These are phyloP conservation scores for Stictonetta naevosa DNA, from an alignment of 2,113 vertebrate genomes.

Conservation along the genomic window DNA sequence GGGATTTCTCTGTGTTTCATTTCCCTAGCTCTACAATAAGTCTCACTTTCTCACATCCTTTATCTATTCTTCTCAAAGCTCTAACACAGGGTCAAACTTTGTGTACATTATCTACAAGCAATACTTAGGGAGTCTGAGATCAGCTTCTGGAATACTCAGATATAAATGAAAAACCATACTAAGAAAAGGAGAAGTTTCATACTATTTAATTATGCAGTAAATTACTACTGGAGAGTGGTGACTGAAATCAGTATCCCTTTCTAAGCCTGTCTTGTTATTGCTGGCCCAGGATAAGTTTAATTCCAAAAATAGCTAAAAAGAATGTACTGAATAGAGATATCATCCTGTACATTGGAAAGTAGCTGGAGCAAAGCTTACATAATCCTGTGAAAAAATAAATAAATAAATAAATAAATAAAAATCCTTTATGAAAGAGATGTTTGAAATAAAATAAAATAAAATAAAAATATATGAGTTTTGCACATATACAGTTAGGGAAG, in stretches of 20 bases:
- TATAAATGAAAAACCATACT: not conserved
- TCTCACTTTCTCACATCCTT: slow-evolving; percentile 47
- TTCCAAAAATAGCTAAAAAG: not conserved
- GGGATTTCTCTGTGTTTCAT: slow-evolving; percentile 44
- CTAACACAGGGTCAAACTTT: slow-evolving; percentile 11
- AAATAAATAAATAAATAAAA: too few species aligned
- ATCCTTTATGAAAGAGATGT: not conserved
- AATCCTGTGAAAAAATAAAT: not conserved
- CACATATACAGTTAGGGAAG: accelerated
- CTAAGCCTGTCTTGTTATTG: not conserved
- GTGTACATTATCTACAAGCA: not conserved
- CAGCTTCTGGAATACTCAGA: not conserved
- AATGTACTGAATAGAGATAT: not conserved
- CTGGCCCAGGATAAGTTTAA: not conserved
- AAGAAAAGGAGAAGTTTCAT: not conserved
- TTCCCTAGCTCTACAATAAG: slow-evolving; percentile 44
- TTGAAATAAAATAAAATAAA: too few species aligned
- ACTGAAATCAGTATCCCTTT: not conserved
- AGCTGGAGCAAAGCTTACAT: not conserved
- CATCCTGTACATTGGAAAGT: not conserved
- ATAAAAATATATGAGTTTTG: not conserved
- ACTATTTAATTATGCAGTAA: not conserved
- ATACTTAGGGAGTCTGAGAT: not conserved
- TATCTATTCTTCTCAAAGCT: slow-evolving; percentile 26
- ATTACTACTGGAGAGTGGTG: not conserved